phyloP scores from a whole-genome alignment of 1,140 invertebrate genomes.

The Polyergus mexicanus region DNA sequence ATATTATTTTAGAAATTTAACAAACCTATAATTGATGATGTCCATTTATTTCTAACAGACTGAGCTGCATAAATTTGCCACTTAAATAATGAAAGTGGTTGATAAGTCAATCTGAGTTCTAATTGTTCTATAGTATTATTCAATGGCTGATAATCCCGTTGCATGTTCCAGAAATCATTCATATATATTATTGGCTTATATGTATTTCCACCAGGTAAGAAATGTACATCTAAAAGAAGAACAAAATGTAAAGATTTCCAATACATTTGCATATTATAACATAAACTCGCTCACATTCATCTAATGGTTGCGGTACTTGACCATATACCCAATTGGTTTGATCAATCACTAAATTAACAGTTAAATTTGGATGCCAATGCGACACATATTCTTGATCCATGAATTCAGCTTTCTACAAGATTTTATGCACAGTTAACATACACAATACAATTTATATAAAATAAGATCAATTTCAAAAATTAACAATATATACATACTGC shows the following conservation, averaged over 20 bases:
- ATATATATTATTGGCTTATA: slow-evolving; percentile 98
- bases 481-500: slow-evolving; percentile 78
- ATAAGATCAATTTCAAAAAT: not conserved
- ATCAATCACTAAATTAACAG: slow-evolving; percentile 97
- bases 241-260: slow-evolving; percentile 5
- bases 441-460: not conserved
- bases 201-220: slow-evolving; percentile 92
- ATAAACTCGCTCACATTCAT: slow-evolving; percentile 91
- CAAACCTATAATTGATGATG: slow-evolving; percentile 83
- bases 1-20: slow-evolving; percentile 9
- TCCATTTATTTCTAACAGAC: slow-evolving; percentile 94
- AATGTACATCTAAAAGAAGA: slow-evolving; percentile 91
- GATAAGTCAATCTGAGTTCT: slow-evolving; percentile 93
- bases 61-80: slow-evolving; percentile 99
- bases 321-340: slow-evolving; percentile 97
- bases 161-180: slow-evolving; percentile 99
- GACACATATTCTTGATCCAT: slow-evolving; percentile 96
- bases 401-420: slow-evolving; percentile 91
- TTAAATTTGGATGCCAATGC: slow-evolving; percentile 99
- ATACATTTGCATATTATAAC: slow-evolving; percentile 10
- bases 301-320: slow-evolving; percentile 95
- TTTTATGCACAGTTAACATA: not conserved
- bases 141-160: slow-evolving; percentile 97
- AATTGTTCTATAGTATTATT: slow-evolving; percentile 94
- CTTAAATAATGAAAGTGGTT: slow-evolving; percentile 97